A percentile compares a stretch with the other conserved stretches of the same genome.
These are phyloP conservation scores for Myotis lucifugus DNA, from an alignment of 2,113 vertebrate species.

Conservation along the genomic window DNA sequence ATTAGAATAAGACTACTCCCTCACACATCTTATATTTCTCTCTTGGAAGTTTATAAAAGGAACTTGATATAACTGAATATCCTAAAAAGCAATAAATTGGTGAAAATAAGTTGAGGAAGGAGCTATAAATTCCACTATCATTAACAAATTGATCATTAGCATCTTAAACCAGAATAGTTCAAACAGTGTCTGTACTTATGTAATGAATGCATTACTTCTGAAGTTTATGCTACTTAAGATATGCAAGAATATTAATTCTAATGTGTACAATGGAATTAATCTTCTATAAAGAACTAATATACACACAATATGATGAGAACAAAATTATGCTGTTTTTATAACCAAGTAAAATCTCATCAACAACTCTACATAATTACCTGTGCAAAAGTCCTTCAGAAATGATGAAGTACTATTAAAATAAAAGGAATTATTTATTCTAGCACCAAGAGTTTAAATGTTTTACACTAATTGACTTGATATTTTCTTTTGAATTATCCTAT, in stretches of 20 bases:
- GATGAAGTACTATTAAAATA: not conserved
- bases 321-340: slow-evolving; percentile 24
- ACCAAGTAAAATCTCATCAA: slow-evolving; percentile 42
- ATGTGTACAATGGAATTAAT: not conserved
- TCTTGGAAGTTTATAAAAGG: slow-evolving; percentile 29
- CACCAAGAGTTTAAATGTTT: not conserved
- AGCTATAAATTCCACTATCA: not conserved
- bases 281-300: not conserved
- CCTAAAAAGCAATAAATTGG: not conserved
- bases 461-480: not conserved
- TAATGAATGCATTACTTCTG: not conserved
- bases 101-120: not conserved
- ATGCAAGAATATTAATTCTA: not conserved
- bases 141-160: not conserved
- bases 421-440: slow-evolving; percentile 5
- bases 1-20: not conserved
- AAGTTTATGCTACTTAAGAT: not conserved
- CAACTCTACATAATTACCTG: not conserved
- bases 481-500: slow-evolving; percentile 35
- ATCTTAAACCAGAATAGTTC: not conserved
- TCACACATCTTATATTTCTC: not conserved
- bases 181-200: not conserved
- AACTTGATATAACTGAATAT: not conserved
- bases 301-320: not conserved
- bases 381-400: slow-evolving; percentile 37